Evolutionary conservation across 30 jellyfish, hydroid and myxozoan species (phyloP).

Genomic region (Chrysaora quinquecirrha): DNA sequence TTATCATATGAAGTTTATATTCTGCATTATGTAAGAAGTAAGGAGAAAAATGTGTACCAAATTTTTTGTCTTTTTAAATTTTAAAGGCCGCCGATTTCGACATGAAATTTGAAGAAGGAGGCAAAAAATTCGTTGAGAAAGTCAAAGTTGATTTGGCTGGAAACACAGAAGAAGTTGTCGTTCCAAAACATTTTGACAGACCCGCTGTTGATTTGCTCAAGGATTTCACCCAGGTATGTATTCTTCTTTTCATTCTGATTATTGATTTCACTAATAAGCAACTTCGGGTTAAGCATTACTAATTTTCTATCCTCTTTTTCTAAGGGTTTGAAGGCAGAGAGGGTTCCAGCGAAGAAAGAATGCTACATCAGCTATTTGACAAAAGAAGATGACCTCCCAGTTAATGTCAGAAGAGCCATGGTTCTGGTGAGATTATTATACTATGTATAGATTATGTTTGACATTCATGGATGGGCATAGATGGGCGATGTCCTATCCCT

Average conservation of each 20-base stretch:
- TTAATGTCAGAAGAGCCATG: not conserved
- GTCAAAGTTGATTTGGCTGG: conserved; percentile 44
- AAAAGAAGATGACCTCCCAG: not conserved
- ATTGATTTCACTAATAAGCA: not conserved
- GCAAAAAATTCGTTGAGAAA: conserved; percentile 32
- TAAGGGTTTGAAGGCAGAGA: conserved; percentile 2
- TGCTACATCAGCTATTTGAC: not conserved
- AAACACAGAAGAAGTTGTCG: conserved; percentile 39
- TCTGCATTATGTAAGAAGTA: too few relatives aligned
- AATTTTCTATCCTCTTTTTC: not conserved
- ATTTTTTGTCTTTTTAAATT: too few relatives aligned
- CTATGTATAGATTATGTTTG: too few relatives aligned
- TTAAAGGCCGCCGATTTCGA: conserved; percentile 36
- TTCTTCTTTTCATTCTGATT: not conserved
- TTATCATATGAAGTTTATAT: too few relatives aligned
- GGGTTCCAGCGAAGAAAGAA: not conserved
- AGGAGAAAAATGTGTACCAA: too few relatives aligned
- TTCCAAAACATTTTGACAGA: conserved; percentile 50
- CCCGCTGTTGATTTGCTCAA: conserved; percentile 43
- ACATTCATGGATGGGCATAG: too few relatives aligned
- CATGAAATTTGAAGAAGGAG: conserved; percentile 39
- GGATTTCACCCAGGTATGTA: conserved; percentile 45
- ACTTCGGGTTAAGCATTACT: not conserved
- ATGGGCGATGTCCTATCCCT: too few relatives aligned
- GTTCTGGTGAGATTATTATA: not conserved